Evolutionary conservation across 2,888 invertebrate species (phyloP), one percentile per base, ranked within the genome.

Genomic region (Trissolcus japonicus): DNA sequence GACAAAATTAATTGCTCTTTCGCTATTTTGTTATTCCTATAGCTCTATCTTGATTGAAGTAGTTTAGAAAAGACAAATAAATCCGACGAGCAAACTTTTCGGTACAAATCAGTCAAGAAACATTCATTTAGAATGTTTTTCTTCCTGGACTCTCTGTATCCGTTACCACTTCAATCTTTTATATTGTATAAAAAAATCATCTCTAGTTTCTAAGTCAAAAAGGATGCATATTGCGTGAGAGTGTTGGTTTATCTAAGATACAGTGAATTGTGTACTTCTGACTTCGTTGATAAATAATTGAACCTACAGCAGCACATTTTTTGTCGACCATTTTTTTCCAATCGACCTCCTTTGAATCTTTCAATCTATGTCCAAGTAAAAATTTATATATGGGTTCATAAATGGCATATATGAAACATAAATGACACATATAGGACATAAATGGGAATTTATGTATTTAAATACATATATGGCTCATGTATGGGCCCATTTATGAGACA

Each of bases 191-290:
- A 76, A 62, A 69, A 69, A 76, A 78, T 81, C 81, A 81, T 78
- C 74, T 79, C 82, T 82, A 82, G 69, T 77, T 80, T 80, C 16
- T 82, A 82, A 78, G 71, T 79, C 69, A 75, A 80, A 79, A 76
- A 78, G 78, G 82, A 82, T 82, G 82, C 82, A 82, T 78, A 80
- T 82, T 81, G 80, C 80, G 82, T 78, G 81, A 80, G 63, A 79
- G 60, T 29, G 81, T 82, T 61, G 46, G 56, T 68, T 61, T 71
- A 67, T 76, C 69, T 66, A 74, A 57, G 66, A 35, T 73, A 69
- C 76, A 76, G 79, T 80, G 67, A 55, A 19, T 61, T n/a, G 66
- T 73, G 68, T 67, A 17, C 71, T 51, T 41, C 53, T 68, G 35
- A 41, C 50, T 65, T 11, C 55, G 43, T 7, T 50, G 53, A 74